A percentile compares a stretch with the other conserved stretches of the same genome.
Conservation (phyloP, 2,797 vertebrate species). For the Onychomys arenicola region DNA sequence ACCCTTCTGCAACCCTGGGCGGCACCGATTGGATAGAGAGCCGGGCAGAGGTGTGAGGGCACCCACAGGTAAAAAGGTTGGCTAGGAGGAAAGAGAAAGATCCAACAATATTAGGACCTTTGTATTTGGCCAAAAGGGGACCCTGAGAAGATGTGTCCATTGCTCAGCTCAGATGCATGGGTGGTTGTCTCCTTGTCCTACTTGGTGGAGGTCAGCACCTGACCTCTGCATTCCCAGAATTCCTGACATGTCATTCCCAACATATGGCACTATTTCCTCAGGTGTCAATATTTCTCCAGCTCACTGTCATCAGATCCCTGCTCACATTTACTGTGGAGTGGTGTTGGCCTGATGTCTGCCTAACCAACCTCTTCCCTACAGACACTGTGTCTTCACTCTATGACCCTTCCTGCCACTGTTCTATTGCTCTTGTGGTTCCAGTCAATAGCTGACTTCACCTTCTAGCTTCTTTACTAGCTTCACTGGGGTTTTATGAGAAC, state of each 20-base stretch:
- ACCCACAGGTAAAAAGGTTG: too few relatives aligned
- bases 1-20: background rate
- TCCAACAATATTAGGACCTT: background rate
- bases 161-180: background rate
- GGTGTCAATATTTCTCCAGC: background rate
- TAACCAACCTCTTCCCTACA: too few relatives aligned
- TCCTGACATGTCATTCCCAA: background rate
- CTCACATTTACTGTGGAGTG: background rate
- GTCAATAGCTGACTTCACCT: background rate
- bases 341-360: background rate
- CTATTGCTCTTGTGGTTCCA: background rate
- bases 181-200: too few relatives aligned
- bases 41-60: background rate
- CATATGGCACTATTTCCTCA: background rate
- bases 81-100: background rate
- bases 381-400: background rate
- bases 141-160: background rate
- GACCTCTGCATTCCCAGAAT: background rate
- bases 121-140: background rate
- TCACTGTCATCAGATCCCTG: background rate
- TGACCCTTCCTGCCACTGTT: background rate
- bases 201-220: too few relatives aligned
- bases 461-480: background rate
- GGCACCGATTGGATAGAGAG: background rate
- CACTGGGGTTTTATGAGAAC: background rate